Conservation (phyloP, 2,888 invertebrate genomes). For the Acronicta aceris region DNA sequence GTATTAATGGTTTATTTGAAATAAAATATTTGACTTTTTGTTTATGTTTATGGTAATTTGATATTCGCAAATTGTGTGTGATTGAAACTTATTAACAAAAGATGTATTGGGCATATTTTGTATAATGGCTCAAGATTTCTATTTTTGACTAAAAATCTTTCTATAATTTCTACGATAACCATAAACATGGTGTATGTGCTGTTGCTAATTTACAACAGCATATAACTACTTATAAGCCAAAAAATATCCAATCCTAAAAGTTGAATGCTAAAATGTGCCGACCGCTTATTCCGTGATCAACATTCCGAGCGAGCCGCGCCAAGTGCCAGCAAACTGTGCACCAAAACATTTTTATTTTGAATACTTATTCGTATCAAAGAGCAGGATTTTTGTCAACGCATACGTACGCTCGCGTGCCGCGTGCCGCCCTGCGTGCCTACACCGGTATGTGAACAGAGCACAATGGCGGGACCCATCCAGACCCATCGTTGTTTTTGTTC, state of each 20-base stretch:
- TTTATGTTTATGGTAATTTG: too few species aligned
- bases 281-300: constrained; percentile 30
- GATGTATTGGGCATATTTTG: too few species aligned
- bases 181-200: not conserved
- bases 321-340: constrained; percentile 38
- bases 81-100: too few species aligned
- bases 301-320: constrained; percentile 21
- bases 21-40: too few species aligned
- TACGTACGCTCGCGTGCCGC: constrained; percentile 20
- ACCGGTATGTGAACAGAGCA: constrained; percentile 30
- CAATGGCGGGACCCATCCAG: constrained; percentile 29
- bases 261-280: constrained; percentile 7
- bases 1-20: too few species aligned
- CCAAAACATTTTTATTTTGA: constrained; percentile 50
- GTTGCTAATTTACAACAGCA: not conserved
- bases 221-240: too few species aligned
- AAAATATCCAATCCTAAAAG: too few species aligned
- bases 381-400: constrained; percentile 47
- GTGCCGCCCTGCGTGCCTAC: constrained; percentile 24
- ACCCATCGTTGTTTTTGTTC: constrained; percentile 28
- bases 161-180: too few species aligned
- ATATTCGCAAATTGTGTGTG: too few species aligned
- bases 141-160: too few species aligned
- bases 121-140: too few species aligned
- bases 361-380: constrained; percentile 51